Base-by-base conservation (phyloP, 2,797 vertebrate species). In the Diplodus puntazzo region DNA sequence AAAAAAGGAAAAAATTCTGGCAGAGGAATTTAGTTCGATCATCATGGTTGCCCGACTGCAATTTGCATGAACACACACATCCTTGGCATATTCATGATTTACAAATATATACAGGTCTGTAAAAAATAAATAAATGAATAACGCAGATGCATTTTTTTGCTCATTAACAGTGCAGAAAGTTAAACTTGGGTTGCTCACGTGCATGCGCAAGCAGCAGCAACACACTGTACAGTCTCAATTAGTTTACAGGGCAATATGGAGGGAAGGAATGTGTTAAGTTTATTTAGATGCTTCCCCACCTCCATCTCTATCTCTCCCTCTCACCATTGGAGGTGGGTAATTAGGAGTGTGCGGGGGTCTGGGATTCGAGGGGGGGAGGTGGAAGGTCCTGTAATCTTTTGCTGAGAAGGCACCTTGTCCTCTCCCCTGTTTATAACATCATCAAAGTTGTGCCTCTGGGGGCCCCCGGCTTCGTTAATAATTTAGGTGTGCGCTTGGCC, bases 361-460 rank as follows among this genome's bases (percentile, higher is more conserved):
- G 95, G 96, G 95, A 96, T 96, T 96, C 77, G 69, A 4, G 30
- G 39, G 21, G 65, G 82, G 86, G 85, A 46, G 87, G 81, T 81
- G 84, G 84, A 89, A 83, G 88, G 89, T 92, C 90, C 96, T 96
- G 96, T 97, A 97, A 97, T 97, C 96, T 97, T 98, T 96, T 97
- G 97, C 97, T 98, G 97, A 98, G 97, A 96, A 97, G 97, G 97
- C 96, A 97, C 96, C 96, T 97, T 97, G 97, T 97, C 97, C 96
- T 97, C 96, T 95, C 96, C 96, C 96, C 96, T 94, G 96, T 97
- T 97, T 98, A 97, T 97, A 97, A 97, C 96, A 96, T 96, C 97
- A 98, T 98, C 98, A 98, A 98, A 98, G 97, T 96, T 97, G 95
- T 96, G 97, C 97, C 97, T 97, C 95, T 96, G 96, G 97, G 97